Evolutionary conservation across 2,888 invertebrate genomes (phyloP).

Genomic region (Drosophila gaucha): DNA sequence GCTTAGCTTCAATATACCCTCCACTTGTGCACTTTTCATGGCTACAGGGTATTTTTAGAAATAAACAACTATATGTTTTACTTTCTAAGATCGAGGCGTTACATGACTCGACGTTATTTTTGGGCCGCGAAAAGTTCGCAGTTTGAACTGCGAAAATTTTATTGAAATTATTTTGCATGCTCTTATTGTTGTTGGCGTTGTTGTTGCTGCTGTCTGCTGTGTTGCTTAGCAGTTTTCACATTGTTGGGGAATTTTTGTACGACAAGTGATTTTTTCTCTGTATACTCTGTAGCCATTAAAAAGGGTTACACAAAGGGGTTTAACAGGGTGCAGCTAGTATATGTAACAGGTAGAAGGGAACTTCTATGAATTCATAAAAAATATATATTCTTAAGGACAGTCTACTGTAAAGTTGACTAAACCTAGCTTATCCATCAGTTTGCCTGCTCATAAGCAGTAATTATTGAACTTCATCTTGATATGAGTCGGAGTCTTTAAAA

Average conservation of each 20-base stretch:
- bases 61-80: neutral
- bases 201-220: constrained; percentile 8
- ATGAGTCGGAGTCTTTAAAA: too few species aligned
- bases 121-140: constrained; percentile 2
- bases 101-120: constrained; percentile 30
- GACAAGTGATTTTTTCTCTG: constrained; percentile 47
- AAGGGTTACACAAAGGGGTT: neutral
- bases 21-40: neutral
- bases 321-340: too few species aligned
- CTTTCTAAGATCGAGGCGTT: constrained; percentile 4
- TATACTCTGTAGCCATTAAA: neutral
- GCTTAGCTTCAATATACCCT: neutral
- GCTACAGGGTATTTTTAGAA: neutral
- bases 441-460: too few species aligned
- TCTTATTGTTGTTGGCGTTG: neutral
- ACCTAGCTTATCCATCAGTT: too few species aligned
- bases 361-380: too few species aligned
- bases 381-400: too few species aligned
- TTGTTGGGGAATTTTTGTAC: constrained; percentile 40
- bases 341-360: too few species aligned
- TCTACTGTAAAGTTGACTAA: too few species aligned
- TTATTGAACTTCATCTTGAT: too few species aligned
- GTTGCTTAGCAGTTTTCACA: constrained; percentile 44
- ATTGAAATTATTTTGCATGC: constrained; percentile 34
- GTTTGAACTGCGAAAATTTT: constrained; percentile 38